Base-by-base conservation (phyloP, 2,888 invertebrate genomes). In the Morpho deidamia region DNA sequence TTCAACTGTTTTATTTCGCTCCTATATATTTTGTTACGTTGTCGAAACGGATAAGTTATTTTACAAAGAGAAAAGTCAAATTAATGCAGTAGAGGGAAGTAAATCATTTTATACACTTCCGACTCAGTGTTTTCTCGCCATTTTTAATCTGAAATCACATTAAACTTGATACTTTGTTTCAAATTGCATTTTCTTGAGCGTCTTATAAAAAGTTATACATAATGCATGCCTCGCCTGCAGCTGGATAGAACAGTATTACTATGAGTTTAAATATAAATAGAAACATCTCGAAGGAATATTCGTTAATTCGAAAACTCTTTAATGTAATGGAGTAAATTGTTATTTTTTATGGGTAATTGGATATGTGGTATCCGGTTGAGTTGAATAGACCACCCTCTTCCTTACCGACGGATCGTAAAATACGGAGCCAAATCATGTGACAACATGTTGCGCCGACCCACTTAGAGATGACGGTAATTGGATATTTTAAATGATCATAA, bases 121-220 rank as follows among this genome's bases (percentile, higher is more conserved):
- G 42, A 57, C 44, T 63, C 63, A 63, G 61, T 72, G 68, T 76
- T 73, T 73, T 76, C 73, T 70, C 69, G 69, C 70, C 65, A 70
- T 72, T 75, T 81, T 81, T 86, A 86, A 84, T 86, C 84, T 85
- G 61, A 72, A 74, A 81, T 81, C 81, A 73, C 85, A 87, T 86
- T 86, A 86, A 83, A 88, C 82, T 86, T 86, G 80, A 85, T 83
- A 83, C 86, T 86, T 85, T 85, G 85, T 88, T 83, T 86, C 76
- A 84, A 85, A 88, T 87, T 87, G 85, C 86, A 80, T 87, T 84
- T 77, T 81, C 81, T 78, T 76, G 76, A 77, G 79, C 73, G 69
- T 72, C 78, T 83, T 82, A 74, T 78, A 85, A 86, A 85, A 85
- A 84, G 75, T 76, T 78, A 88, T 88, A 87, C 87, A 88, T 88